Evolutionary conservation across 37 sponge, comb jelly and placozoan species (phyloP).

Genomic region (Tethya wilhelma): DNA sequence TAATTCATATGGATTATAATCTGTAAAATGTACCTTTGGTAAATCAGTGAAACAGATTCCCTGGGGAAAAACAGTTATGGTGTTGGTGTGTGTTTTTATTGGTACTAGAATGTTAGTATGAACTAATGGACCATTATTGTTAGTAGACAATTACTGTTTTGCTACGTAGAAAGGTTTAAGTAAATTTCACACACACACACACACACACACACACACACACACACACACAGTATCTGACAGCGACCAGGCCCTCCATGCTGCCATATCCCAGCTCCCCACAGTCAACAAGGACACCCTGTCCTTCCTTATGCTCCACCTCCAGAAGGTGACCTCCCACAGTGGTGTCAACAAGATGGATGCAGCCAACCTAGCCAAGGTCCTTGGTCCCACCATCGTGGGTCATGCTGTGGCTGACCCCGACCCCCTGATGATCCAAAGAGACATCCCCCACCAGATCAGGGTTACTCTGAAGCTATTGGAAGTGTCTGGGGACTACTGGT

Average conservation of each 20-base stretch:
- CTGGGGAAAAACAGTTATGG: no score
- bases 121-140: no score
- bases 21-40: no score
- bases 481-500: slow-evolving; percentile 79
- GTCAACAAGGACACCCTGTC: slow-evolving; percentile 94
- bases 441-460: slow-evolving; percentile 80
- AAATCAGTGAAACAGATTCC: no score
- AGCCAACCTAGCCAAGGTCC: slow-evolving; percentile 80
- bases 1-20: no score
- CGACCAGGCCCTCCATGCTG: slow-evolving; percentile 70
- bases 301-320: slow-evolving; percentile 88
- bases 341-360: slow-evolving; percentile 88
- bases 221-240: slow-evolving; percentile 37
- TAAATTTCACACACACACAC: no score
- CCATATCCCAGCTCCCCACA: slow-evolving; percentile 84
- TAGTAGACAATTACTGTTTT: no score
- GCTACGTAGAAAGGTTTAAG: no score
- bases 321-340: slow-evolving; percentile 74
- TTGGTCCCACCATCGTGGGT: slow-evolving; percentile 92
- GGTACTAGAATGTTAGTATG: no score
- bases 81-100: no score
- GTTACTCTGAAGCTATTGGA: slow-evolving; percentile 65
- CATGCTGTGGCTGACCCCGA: slow-evolving; percentile 69
- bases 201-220: background rate
- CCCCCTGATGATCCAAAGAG: slow-evolving; percentile 55